Base-by-base conservation (phyloP, 92 coral and sea anemone species). In the Parazoanthus swiftii region DNA sequence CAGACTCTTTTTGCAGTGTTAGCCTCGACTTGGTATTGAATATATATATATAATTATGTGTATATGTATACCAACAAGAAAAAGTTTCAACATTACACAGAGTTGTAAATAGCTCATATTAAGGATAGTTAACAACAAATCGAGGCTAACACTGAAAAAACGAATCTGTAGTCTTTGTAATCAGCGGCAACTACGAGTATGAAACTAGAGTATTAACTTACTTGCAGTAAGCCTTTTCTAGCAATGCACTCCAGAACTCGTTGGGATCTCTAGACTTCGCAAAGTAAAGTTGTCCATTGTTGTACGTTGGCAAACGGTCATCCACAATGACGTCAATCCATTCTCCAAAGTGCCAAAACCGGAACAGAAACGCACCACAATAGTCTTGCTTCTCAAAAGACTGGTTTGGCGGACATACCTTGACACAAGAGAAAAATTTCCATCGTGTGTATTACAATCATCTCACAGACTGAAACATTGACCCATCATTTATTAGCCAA, bases 161-260 rank as follows among this genome's bases (percentile, higher is more conserved):
- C 33, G 33, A 29, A 29, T 29, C 33, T 29, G 33, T 29, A 29
- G 33, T 29, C 33, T 0, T 29, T 29, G 33, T 29, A 29, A 29
- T 29, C 33, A 29, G 33, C 33, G 33, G 33, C 33, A 29, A 29
- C 33, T 29, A 29, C 33, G 33, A 29, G 33, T 29, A 29, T 29
- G 33, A 29, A 29, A 29, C 33, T 29, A 29, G 33, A 29, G 0
- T 29, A 29, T 29, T 29, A 20, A 84, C 87, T 43, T 84, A 84
- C 87, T 84, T 84, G 87, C 87, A 84, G 14, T 84, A 84, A 23
- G 87, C 87, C 42, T 84, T 84, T 71, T 84, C 87, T 71, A 84
- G 33, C 78, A 84, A 84, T 70, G 87, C 87, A 71, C 77, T 84
- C 87, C 87, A 84, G 35, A 84, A 84, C 77, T 84, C 87, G 51